Conservation (phyloP, 2,113 vertebrate species). For the Phrynosoma platyrhinos region DNA sequence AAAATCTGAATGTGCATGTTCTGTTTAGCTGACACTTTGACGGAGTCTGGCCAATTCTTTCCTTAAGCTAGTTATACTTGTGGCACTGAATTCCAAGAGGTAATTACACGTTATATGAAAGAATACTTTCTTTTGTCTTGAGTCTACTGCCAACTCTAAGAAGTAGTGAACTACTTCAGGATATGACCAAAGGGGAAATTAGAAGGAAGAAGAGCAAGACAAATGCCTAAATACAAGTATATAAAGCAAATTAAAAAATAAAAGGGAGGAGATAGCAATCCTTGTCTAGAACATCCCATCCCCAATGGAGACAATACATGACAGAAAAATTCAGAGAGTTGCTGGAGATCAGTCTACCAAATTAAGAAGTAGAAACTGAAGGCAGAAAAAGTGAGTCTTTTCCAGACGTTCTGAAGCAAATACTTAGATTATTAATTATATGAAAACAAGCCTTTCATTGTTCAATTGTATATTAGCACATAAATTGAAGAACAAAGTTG, state of each 20-base stretch:
- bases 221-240: background rate
- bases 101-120: background rate
- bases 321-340: background rate
- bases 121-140: background rate
- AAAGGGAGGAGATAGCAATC: background rate
- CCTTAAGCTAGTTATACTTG: background rate
- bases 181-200: constrained; percentile 10
- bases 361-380: background rate
- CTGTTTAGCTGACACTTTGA: background rate
- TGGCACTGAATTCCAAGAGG: background rate
- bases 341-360: background rate
- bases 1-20: background rate
- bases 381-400: background rate
- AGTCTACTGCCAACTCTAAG: background rate
- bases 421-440: background rate
- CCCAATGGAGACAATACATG: background rate
- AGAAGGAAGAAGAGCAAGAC: constrained; percentile 3
- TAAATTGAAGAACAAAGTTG: background rate
- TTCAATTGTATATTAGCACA: background rate
- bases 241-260: background rate
- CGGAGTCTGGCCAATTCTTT: background rate
- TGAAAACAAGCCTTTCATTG: background rate
- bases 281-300: background rate
- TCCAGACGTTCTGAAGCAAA: background rate
- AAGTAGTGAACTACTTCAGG: constrained; percentile 10